Evolutionary conservation across 1,140 invertebrate genomes (phyloP), one percentile per base, ranked within the genome.

Genomic region (Hypsibius dujardini): DNA sequence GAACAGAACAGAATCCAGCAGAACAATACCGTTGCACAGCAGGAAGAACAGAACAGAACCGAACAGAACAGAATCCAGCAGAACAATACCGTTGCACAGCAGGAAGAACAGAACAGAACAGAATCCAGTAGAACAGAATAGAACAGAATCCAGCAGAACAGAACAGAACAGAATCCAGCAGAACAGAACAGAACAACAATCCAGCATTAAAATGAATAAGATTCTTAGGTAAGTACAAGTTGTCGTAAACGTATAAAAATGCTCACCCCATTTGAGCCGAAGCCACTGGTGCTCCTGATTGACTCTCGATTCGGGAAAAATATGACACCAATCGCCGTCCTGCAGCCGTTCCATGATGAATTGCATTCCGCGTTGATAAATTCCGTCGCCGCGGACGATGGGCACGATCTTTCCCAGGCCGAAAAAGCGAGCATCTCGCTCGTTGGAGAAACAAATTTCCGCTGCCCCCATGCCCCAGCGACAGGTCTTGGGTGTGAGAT

Each of bases 401-500:
- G 95, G 95, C 76, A 98, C 86, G 79, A 90, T 92, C 81, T 94
- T 92, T 75, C 95, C 95, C 69, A 89, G 84, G 81, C 89, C 87
- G 81, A 98, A 98, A 80, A 98, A 92, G 74, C 86, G 84, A 59
- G 90, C 86, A 82, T 95, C 88, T 76, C 85, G 84, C 69, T 82
- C 82, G 75, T 88, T 90, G 7, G 90, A 95, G 80, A 95, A 98
- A 81, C 93, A 96, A 78, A 98, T 93, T 81, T 98, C 93, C 78
- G 95, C 88, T 69, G 95, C 95, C 45, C 92, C 90, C 71, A 95
- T 83, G n/a, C 89, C 88, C 92, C 95, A 98, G 72, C 95, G 84
- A 77, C 82, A 84, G 72, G 80, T 78, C 56, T 84, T 83, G 75
- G 83, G 85, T 75, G 87, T 81, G 46, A 91, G 77, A 75, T 88